These are phyloP conservation scores for Hemaris fuciformis DNA, from an alignment of 2,888 invertebrate genomes.

Conservation along the genomic window DNA sequence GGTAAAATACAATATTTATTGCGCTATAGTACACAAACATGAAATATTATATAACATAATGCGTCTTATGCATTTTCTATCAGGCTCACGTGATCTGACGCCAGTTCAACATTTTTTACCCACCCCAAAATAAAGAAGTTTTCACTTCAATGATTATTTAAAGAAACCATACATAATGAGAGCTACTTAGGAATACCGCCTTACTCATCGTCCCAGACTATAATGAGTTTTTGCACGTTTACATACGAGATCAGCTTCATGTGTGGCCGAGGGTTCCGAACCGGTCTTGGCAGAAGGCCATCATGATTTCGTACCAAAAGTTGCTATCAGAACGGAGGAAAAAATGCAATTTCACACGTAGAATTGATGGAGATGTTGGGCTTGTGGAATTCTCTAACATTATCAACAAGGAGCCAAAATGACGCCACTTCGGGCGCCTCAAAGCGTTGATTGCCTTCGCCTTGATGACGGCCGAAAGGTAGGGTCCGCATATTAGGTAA, in stretches of 20 bases:
- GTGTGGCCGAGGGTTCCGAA: neutral
- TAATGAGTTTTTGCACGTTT: neutral
- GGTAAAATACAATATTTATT: no score
- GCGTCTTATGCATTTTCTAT: no score
- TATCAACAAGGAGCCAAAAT: slow-evolving; percentile 1
- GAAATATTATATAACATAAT: no score
- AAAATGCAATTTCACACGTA: slow-evolving; percentile 1
- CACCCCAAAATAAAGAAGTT: no score
- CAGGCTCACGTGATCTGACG: no score
- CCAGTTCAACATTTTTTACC: no score
- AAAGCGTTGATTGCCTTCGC: slow-evolving; percentile 2
- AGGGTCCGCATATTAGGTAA: neutral
- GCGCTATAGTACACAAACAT: no score
- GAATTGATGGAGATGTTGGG: neutral
- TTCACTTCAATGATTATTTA: no score
- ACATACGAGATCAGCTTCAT: slow-evolving; percentile 1
- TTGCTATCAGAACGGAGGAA: neutral
- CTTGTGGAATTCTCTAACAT: neutral
- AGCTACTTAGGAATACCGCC: neutral
- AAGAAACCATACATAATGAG: no score
- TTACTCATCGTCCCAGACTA: neutral
- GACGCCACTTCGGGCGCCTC: neutral
- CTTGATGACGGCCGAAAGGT: slow-evolving; percentile 2
- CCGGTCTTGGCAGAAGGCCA: neutral
- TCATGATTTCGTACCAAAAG: neutral